Base-by-base conservation (phyloP, 2,113 vertebrate genomes). In the Bettongia penicillata region DNA sequence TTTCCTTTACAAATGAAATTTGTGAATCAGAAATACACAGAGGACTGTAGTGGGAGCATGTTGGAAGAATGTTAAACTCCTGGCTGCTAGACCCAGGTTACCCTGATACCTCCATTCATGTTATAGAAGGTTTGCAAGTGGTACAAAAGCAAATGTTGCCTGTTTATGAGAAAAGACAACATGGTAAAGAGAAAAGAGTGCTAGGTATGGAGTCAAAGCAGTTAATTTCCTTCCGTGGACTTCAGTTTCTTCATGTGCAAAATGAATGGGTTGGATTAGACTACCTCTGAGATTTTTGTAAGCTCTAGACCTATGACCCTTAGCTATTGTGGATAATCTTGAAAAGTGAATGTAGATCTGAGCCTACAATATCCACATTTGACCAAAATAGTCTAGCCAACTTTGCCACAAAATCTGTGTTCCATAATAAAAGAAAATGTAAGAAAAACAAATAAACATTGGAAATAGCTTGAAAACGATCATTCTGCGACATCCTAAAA, bases 71-170 rank as follows among this genome's bases (percentile, higher is more conserved):
- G 68, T 94, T 92, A 90, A 90, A 28, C 6, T 95, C 47, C 51
- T n/a, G 53, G 48, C 25, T 48, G 37, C 28, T 90, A 93, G 61
- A 26, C 53, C 94, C 91, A 53, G 90, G 51, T 91, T 90, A 91
- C 57, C 94, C 91, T 96, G 77, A 95, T 96, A 91, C 24, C 92
- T 90, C 91, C 1, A 91, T 51, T 91, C 91, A 84, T 84, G 55
- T 84, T 48, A 92, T 0, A 47, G 25, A 91, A 50, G 24, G 26
- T 11, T 0, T 57, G 19, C 25, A 9, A 49, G 5, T 48, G 50
- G 16, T 47, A 31, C 90, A 84, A 91, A 93, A 48, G 48, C 93
- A 93, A 49, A 4, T 1, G 0, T 3, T 84, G 51, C 51, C 23
- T 26, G 16, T 89, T 93, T 93, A 90, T 89, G 89, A 91, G 28